Evolutionary conservation across 2,888 invertebrate genomes (phyloP).

Genomic region (Acronicta aceris): DNA sequence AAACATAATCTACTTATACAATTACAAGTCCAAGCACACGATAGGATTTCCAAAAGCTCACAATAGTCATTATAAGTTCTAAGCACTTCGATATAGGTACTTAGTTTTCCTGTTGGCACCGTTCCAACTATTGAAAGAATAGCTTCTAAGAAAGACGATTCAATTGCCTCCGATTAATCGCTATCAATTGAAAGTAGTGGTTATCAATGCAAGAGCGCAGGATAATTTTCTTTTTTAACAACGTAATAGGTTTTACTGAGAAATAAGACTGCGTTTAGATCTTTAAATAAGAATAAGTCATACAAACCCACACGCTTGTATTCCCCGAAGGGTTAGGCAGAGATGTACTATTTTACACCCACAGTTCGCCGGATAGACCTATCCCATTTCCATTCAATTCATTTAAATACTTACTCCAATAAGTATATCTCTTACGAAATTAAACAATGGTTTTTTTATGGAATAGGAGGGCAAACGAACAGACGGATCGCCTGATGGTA

Average conservation of each 20-base stretch:
- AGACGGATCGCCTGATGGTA: no score
- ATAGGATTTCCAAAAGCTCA: conserved; percentile 21
- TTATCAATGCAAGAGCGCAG: conserved; percentile 36
- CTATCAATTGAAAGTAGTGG: conserved; percentile 39
- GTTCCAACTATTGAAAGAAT: conserved; percentile 41
- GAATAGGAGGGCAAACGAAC: no score
- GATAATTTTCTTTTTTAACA: conserved; percentile 19
- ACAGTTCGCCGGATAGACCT: no score
- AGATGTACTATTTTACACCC: no score
- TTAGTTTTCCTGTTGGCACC: conserved; percentile 64
- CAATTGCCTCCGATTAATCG: conserved; percentile 43
- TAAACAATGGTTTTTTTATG: no score
- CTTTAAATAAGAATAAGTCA: no score
- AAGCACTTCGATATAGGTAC: conserved; percentile 25
- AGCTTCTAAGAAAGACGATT: conserved; percentile 52
- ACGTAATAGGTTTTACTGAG: conserved; percentile 13
- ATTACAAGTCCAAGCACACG: neutral
- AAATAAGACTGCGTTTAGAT: neutral
- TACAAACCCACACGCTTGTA: no score
- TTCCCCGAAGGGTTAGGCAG: no score
- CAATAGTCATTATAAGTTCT: conserved; percentile 40
- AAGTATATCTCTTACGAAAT: no score
- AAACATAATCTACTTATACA: no score
- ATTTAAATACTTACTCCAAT: no score
- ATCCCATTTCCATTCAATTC: no score